Evolutionary conservation across 2,797 vertebrate genomes (phyloP).

Genomic region (Monodelphis domestica): DNA sequence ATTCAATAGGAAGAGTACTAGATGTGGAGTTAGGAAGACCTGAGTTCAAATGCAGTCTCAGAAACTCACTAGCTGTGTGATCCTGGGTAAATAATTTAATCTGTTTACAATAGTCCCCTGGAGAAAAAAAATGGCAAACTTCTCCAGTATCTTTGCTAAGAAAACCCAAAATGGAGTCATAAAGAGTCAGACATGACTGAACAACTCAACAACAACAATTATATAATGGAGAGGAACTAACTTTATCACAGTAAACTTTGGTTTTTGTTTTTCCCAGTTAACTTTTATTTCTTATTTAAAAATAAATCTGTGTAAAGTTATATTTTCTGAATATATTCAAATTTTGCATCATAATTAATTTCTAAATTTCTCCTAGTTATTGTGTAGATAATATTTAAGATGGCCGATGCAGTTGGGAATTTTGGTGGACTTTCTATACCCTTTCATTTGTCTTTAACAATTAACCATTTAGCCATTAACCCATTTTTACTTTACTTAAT

Average conservation of each 20-base stretch:
- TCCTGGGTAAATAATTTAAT: neutral
- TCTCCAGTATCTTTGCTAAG: neutral
- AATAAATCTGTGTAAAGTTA: neutral
- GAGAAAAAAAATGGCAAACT: neutral
- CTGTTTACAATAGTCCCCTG: neutral
- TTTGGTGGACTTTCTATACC: constrained; percentile 22
- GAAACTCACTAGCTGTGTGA: neutral
- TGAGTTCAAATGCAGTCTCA: neutral
- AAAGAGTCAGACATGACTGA: neutral
- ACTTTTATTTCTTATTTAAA: constrained; percentile 21
- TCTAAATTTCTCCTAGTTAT: neutral
- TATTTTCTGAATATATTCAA: neutral
- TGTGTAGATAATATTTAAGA: constrained; percentile 19
- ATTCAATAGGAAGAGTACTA: neutral
- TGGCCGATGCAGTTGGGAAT: constrained; percentile 26
- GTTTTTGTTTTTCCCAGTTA: neutral
- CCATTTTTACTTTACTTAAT: constrained; percentile 40
- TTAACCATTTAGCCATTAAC: constrained; percentile 49
- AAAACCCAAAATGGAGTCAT: neutral
- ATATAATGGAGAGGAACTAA: neutral
- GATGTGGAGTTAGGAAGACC: neutral
- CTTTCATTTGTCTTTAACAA: constrained; percentile 56
- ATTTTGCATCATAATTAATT: neutral
- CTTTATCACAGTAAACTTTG: constrained; percentile 20
- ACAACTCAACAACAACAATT: neutral